Base-by-base conservation (phyloP, 2,888 invertebrate genomes). In the Caenorhabditis angaria region DNA sequence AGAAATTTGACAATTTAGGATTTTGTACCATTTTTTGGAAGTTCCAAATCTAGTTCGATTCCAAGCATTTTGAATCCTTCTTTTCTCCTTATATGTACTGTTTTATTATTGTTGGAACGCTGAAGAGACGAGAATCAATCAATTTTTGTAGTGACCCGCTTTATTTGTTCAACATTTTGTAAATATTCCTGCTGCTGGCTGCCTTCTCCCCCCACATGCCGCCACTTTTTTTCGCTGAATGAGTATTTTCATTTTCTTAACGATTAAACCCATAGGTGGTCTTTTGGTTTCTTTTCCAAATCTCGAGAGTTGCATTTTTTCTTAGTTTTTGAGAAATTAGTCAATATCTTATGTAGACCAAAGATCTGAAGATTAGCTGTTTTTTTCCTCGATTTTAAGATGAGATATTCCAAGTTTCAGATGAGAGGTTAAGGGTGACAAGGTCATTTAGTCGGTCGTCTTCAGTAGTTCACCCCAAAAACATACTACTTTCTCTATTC, bases 101-200 rank as follows among this genome's bases (percentile, higher is more conserved):
- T 41, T 18, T 41, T 32, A 10, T 41, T 41, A 41, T 41, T 41
- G 41, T 41, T 41, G 10, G 41, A 41, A 18, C 14, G 41, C 18
- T 12, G 41, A 41, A 41, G 41, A n/a, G n/a, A n/a, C n/a, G 41
- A 12, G 41, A 41, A 41, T 41, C 41, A 41, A 41, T 41, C 41
- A 41, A 41, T 41, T 41, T 41, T 41, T 41, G 41, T 41, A 41
- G 41, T 41, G 41, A 41, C 41, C 41, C 41, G 41, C 41, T 41
- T 41, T 41, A 41, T 41, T 41, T 41, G 41, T 41, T 41, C 41
- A 41, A 41, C 41, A 41, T 41, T 41, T 41, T 41, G 41, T 41
- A 41, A 41, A 41, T 41, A 41, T 41, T 41, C 41, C 41, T 18
- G 14, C 41, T 18, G 6, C 32, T 12, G 6, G 6, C 32, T 32